Percentiles rank a stretch among this genome's conserved stretches.
phyloP scores from a whole-genome alignment of 2,797 vertebrate species.

The Dromococcyx pavoninus region DNA sequence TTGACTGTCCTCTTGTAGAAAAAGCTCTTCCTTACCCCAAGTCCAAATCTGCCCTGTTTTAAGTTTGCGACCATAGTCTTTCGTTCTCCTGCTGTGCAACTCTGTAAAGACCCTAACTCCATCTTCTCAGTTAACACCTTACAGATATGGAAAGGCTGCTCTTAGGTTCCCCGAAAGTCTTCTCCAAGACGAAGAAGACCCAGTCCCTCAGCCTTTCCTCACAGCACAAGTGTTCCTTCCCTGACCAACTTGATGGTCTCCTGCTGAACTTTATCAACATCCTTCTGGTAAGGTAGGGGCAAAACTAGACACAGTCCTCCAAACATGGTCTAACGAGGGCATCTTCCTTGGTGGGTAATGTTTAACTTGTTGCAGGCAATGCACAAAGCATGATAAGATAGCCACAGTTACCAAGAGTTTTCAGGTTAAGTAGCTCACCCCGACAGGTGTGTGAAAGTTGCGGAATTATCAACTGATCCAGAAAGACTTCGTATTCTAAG shows the following conservation, averaged over 20 bases:
- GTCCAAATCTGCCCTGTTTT: background rate
- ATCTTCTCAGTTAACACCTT: background rate
- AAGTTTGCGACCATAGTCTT: background rate
- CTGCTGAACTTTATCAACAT: background rate
- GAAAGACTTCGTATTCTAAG: background rate
- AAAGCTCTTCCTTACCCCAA: background rate
- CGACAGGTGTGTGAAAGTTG: background rate
- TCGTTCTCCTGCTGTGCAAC: background rate
- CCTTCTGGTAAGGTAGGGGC: background rate
- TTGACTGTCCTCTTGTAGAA: background rate
- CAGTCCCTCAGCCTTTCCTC: background rate
- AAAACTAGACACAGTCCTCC: background rate
- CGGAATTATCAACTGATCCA: background rate
- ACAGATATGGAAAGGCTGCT: background rate
- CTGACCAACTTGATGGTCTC: background rate
- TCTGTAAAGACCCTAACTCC: background rate
- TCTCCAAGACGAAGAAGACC: background rate
- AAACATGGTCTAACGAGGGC: background rate
- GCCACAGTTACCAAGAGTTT: background rate
- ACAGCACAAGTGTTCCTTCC: background rate
- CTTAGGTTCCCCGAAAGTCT: background rate
- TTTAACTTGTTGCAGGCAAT: background rate
- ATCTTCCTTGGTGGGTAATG: background rate
- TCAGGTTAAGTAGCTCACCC: background rate
- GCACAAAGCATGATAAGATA: background rate